Percentiles rank a stretch among this genome's conserved stretches.
These are phyloP conservation scores for Amphipyra berbera DNA, from an alignment of 2,888 invertebrate genomes.

Conservation along the genomic window DNA sequence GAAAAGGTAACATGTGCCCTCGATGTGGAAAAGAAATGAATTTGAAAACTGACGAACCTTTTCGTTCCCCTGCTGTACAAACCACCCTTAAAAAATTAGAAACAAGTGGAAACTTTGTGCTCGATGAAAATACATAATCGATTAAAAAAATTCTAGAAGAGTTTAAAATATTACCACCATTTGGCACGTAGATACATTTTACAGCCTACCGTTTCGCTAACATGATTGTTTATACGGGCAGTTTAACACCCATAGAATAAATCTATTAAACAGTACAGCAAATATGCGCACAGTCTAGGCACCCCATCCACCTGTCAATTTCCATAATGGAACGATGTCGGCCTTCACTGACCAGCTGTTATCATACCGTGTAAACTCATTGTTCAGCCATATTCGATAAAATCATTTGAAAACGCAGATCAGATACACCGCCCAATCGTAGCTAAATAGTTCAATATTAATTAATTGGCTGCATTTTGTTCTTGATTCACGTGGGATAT, in stretches of 20 bases:
- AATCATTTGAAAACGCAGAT: constrained; percentile 54
- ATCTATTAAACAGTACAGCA: constrained; percentile 32
- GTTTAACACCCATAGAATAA: constrained; percentile 9
- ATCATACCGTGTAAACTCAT: constrained; percentile 65
- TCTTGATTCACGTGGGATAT: constrained; percentile 5
- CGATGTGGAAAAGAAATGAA: too few relatives aligned
- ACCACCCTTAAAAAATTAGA: too few relatives aligned
- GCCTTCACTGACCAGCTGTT: constrained; percentile 77
- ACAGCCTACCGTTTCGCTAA: not conserved
- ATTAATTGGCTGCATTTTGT: constrained; percentile 30
- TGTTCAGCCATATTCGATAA: constrained; percentile 53
- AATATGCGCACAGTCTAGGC: constrained; percentile 59
- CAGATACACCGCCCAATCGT: constrained; percentile 1
- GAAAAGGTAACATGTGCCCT: too few relatives aligned
- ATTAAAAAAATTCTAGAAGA: too few relatives aligned
- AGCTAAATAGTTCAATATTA: constrained; percentile 18
- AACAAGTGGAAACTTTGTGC: too few relatives aligned
- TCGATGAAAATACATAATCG: too few relatives aligned
- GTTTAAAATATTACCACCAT: not conserved
- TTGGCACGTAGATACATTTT: not conserved
- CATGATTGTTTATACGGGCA: not conserved
- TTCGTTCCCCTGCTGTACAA: too few relatives aligned
- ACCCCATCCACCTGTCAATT: constrained; percentile 74
- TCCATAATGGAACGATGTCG: constrained; percentile 79
- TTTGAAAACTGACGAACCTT: too few relatives aligned